Evolutionary conservation across 2,888 invertebrate species (phyloP).

Genomic region (Meiosimyza platycephala): DNA sequence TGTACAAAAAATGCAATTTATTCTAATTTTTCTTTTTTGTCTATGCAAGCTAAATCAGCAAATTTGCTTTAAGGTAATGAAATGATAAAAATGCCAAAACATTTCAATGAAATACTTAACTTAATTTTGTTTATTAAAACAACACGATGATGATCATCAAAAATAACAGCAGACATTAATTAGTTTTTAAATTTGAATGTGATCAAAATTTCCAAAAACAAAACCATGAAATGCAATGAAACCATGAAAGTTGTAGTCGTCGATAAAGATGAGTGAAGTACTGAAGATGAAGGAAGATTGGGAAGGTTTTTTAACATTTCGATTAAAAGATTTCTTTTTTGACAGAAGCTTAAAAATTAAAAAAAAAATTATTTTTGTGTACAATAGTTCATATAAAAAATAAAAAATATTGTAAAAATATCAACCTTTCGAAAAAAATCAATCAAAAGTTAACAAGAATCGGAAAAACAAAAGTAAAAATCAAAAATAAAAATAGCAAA

Average conservation of each 20-base stretch:
- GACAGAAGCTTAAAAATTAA: not conserved
- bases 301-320: constrained; percentile 31
- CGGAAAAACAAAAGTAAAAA: constrained; percentile 15
- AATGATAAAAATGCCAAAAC: constrained; percentile 27
- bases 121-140: constrained; percentile 18
- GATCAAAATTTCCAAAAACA: constrained; percentile 25
- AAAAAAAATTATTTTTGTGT: constrained; percentile 31
- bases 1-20: too few relatives aligned
- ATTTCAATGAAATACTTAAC: constrained; percentile 19
- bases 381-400: constrained; percentile 26
- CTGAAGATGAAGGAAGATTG: constrained; percentile 9
- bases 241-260: constrained; percentile 27
- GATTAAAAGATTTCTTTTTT: constrained; percentile 21
- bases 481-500: constrained; percentile 30
- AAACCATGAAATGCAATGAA: constrained; percentile 23
- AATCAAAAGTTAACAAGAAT: constrained; percentile 16
- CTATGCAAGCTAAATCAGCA: too few relatives aligned
- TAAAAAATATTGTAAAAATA: not conserved
- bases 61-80: constrained; percentile 3
- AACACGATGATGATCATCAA: constrained; percentile 22
- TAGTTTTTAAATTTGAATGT: constrained; percentile 30
- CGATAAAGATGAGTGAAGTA: constrained; percentile 20
- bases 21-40: too few relatives aligned
- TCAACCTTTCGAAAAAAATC: constrained; percentile 7
- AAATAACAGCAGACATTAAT: constrained; percentile 1